phyloP scores from a whole-genome alignment of 2,797 vertebrate species.

The Helicolenus hilgendorfi region DNA sequence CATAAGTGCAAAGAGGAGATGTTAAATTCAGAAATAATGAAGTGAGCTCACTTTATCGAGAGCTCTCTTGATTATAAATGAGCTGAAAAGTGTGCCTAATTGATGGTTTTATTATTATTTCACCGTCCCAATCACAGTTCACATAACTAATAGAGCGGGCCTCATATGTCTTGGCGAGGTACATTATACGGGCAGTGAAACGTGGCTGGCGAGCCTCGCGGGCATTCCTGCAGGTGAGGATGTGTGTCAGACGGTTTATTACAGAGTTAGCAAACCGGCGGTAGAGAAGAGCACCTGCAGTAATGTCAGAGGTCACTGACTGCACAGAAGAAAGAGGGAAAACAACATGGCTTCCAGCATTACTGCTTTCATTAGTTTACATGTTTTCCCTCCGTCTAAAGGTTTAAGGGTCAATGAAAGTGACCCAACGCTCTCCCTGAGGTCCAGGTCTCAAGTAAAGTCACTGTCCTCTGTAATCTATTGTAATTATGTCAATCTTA shows the following conservation, averaged over 20 bases:
- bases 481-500: not conserved
- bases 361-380: not conserved
- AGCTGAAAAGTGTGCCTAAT: slow-evolving; percentile 29
- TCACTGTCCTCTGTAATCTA: not conserved
- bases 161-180: not conserved
- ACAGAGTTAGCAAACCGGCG: not conserved
- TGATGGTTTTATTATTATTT: slow-evolving; percentile 50
- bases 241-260: not conserved
- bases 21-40: slow-evolving; percentile 57
- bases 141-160: not conserved
- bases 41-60: slow-evolving; percentile 28
- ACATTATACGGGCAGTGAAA: not conserved
- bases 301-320: not conserved
- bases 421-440: not conserved
- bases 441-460: not conserved
- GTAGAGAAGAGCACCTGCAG: not conserved
- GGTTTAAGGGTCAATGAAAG: not conserved
- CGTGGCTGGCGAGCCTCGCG: not conserved
- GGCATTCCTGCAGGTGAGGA: slow-evolving; percentile 7
- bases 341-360: not conserved
- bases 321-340: not conserved
- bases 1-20: slow-evolving; percentile 13
- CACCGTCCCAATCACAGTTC: not conserved
- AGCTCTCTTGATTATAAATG: slow-evolving; percentile 34
- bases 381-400: not conserved